These are phyloP conservation scores for Oxystoma pomonae DNA, from an alignment of 2,888 invertebrate species.

Conservation along the genomic window DNA sequence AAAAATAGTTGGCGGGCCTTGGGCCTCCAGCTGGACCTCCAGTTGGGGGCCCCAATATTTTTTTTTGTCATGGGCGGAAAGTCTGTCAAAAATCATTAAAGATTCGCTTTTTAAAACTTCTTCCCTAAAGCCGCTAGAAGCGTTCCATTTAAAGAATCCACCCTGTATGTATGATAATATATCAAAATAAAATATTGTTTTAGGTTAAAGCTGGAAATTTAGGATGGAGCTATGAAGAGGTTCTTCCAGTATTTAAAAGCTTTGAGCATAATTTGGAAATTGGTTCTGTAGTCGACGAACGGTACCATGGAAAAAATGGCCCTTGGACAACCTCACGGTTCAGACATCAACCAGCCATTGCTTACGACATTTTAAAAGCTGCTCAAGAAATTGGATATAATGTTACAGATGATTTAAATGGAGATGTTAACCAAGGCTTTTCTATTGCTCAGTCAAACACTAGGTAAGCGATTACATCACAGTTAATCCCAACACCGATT, in stretches of 20 bases:
- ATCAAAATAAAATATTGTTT: neutral
- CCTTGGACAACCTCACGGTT: slow-evolving; percentile 61
- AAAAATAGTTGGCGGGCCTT: too few species aligned
- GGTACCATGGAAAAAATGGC: slow-evolving; percentile 60
- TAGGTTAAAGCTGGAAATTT: slow-evolving; percentile 55
- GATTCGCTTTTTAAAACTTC: too few species aligned
- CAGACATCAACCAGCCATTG: slow-evolving; percentile 59
- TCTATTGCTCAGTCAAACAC: slow-evolving; percentile 61
- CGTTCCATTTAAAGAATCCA: too few species aligned
- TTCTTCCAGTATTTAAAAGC: slow-evolving; percentile 67
- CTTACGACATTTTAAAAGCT: slow-evolving; percentile 59
- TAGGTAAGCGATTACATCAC: slow-evolving; percentile 53
- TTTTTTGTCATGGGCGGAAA: too few species aligned
- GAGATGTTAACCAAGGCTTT: slow-evolving; percentile 59
- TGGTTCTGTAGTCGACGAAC: slow-evolving; percentile 54
- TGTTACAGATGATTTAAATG: slow-evolving; percentile 61
- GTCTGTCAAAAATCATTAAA: too few species aligned
- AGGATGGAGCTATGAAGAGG: slow-evolving; percentile 77
- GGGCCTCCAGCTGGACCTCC: too few species aligned
- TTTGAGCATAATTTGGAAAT: slow-evolving; percentile 66
- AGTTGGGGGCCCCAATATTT: too few species aligned
- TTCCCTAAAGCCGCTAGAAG: too few species aligned
- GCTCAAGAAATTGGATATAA: slow-evolving; percentile 60
- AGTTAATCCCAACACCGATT: too few species aligned
- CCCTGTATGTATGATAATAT: too few species aligned